Evolutionary conservation across 2,888 invertebrate species (phyloP), one percentile per base, ranked within the genome.

Genomic region (Pandemis corylana): DNA sequence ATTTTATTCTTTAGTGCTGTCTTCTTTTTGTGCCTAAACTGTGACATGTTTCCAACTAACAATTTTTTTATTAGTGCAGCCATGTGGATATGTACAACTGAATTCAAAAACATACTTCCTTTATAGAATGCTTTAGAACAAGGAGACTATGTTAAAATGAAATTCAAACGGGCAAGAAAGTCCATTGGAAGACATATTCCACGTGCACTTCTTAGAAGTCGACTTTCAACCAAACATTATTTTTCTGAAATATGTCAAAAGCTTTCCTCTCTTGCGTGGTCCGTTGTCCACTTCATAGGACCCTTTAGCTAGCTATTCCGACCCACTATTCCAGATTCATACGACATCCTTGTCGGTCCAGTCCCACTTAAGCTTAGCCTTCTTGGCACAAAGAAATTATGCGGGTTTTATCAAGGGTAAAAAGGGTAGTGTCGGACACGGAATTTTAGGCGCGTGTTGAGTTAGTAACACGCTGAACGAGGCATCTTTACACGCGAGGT

Each of bases 321-420:
- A 59, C 65, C 49, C 28, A 65, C 28, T 65, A 65, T 59, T 62
- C 68, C 68, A 69, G 68, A 69, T 69, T 71, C 46, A 71, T 53
- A 28, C 56, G 64, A 71, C 71, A 49, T 46, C 15, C 61, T 5
- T 61, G 61, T 49, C 49, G 42, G 49, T n/a, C 59, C 68, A 65
- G 46, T 46, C 36, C 56, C 71, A 65, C 65, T 71, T 65, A 71
- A 73, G 64, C 65, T 44, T 65, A 65, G 65, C 65, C 15, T 63
- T 56, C 56, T 46, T 44, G 61, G 68, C 42, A 63, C 56, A 64
- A 68, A 74, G 69, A 74, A 70, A 64, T 64, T 65, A 66, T 74
- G 51, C 74, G 74, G 74, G 74, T 70, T 65, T 66, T 74, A 69
- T 74, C 69, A 74, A 61, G 69, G 65, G 69, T 70, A 74, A 69